A percentile compares a stretch with the other conserved stretches of the same genome.
These are phyloP conservation scores for Tragelaphus imberbis DNA, from an alignment of 2,113 vertebrate species.

Conservation along the genomic window DNA sequence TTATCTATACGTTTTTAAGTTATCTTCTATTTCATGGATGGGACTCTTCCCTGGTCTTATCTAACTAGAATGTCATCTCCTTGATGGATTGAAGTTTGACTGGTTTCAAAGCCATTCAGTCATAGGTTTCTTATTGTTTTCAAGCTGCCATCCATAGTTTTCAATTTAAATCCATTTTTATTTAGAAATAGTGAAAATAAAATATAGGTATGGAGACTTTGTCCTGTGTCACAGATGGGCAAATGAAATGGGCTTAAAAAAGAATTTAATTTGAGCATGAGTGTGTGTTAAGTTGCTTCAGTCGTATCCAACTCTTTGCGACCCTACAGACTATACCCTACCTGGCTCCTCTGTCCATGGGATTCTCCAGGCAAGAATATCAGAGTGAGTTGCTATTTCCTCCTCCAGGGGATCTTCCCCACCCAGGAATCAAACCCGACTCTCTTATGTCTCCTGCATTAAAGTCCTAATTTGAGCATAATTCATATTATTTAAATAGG, in stretches of 20 bases:
- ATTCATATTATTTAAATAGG: neutral
- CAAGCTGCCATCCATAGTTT: neutral
- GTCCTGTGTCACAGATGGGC: neutral
- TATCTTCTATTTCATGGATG: neutral
- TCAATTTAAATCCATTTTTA: neutral
- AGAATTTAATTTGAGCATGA: neutral
- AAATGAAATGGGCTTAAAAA: neutral
- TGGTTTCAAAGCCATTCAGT: neutral
- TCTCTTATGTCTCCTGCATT: neutral
- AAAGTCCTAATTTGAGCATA: neutral
- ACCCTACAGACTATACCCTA: neutral
- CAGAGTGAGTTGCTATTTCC: neutral
- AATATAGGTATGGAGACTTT: neutral
- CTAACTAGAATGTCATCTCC: neutral
- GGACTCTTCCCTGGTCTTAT: neutral
- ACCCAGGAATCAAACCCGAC: neutral
- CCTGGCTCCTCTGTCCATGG: neutral
- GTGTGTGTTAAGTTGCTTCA: neutral
- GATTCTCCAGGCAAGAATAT: neutral
- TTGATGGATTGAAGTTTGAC: neutral
- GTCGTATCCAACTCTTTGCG: neutral
- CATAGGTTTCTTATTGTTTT: neutral
- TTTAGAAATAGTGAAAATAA: constrained; percentile 26
- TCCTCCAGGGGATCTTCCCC: neutral
- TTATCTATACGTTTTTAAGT: neutral